These are phyloP conservation scores for Lagopus muta DNA, from an alignment of 2,113 vertebrate genomes.

Conservation along the genomic window DNA sequence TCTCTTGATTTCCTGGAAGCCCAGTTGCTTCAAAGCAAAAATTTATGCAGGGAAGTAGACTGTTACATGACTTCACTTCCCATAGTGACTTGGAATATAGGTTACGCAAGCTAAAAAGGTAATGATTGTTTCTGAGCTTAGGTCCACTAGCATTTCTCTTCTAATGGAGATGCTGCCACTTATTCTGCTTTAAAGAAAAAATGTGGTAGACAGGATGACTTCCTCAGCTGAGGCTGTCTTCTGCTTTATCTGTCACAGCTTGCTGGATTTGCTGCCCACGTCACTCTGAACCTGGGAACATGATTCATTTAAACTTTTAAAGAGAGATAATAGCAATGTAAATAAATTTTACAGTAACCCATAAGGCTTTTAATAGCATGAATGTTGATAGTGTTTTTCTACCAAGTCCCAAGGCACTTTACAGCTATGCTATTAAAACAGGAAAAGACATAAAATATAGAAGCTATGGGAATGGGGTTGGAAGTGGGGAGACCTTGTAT, in stretches of 20 bases:
- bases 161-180: background rate
- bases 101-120: background rate
- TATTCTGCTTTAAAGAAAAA: background rate
- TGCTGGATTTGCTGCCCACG: background rate
- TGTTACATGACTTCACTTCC: accelerated
- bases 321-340: slow-evolving; percentile 26
- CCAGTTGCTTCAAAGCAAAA: background rate
- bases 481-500: background rate
- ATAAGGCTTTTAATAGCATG: slow-evolving; percentile 61
- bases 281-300: background rate
- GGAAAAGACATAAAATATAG: slow-evolving; percentile 55
- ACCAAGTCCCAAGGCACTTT: slow-evolving; percentile 48
- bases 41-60: accelerated
- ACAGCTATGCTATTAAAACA: slow-evolving; percentile 44
- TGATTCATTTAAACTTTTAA: slow-evolving; percentile 41
- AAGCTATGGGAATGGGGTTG: background rate
- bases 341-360: slow-evolving; percentile 65
- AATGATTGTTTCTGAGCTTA: accelerated
- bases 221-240: background rate
- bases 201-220: background rate
- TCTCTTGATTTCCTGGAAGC: background rate
- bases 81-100: background rate
- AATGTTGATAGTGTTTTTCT: slow-evolving; percentile 61
- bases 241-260: background rate
- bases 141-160: background rate